Evolutionary conservation across 2,113 vertebrate genomes (phyloP).

Genomic region (Phyllopteryx taeniolatus): DNA sequence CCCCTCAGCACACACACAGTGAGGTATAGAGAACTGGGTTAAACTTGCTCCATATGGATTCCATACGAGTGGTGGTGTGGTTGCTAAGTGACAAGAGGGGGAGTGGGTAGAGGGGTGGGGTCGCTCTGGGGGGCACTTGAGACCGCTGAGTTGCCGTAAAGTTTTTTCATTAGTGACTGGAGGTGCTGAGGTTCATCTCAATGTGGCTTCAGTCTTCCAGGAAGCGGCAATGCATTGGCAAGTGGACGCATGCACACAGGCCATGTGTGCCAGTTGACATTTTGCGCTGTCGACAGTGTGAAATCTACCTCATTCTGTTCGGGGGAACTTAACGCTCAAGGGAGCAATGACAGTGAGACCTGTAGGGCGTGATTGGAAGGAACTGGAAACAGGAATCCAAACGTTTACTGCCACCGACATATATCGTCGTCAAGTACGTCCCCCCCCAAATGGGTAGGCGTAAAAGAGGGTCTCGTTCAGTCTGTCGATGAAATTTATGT

Average conservation of each 20-base stretch:
- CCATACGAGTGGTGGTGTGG: constrained; percentile 3
- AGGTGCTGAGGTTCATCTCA: background rate
- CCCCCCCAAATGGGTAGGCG: no score
- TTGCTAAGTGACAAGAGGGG: background rate
- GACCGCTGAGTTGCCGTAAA: background rate
- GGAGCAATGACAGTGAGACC: no score
- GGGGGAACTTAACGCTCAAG: background rate
- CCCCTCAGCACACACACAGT: constrained; percentile 21
- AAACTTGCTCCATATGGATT: constrained; percentile 8
- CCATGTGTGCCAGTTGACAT: background rate
- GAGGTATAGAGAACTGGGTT: background rate
- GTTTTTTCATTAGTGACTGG: background rate
- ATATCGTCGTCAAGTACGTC: no score
- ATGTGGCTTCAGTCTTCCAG: background rate
- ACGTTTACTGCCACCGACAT: no score
- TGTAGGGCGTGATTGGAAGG: no score
- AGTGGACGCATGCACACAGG: background rate
- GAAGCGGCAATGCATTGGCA: background rate
- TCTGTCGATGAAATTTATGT: no score
- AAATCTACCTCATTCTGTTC: background rate
- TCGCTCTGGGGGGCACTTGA: background rate
- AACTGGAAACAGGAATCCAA: no score
- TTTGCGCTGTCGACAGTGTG: background rate
- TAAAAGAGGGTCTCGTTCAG: no score
- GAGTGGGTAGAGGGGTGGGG: background rate